Percentiles rank a stretch among this genome's conserved stretches.
Conservation (phyloP, 2,113 vertebrate genomes). For the Rattus rattus region DNA sequence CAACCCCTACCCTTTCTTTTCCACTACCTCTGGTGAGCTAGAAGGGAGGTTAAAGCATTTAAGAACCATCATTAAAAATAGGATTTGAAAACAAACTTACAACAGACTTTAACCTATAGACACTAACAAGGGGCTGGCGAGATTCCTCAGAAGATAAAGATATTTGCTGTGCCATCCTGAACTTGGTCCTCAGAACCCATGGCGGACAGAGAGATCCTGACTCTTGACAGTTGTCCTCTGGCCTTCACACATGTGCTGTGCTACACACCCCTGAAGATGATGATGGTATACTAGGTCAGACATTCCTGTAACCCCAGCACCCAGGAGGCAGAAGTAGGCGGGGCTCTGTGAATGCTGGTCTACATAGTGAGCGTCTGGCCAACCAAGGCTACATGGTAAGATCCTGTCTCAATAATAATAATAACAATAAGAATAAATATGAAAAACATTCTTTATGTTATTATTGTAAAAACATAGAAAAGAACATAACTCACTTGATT, state of each 20-base stretch:
- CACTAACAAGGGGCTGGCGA: neutral
- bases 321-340: neutral
- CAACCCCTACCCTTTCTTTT: too few species aligned
- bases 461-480: neutral
- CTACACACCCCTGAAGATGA: neutral
- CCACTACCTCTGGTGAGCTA: too few species aligned
- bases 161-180: neutral
- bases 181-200: too few species aligned
- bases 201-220: neutral
- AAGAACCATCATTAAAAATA: too few species aligned
- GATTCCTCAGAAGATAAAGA: neutral
- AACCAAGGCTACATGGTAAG: neutral
- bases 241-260: neutral
- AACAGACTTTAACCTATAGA: neutral
- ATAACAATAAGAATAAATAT: neutral
- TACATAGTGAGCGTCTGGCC: neutral
- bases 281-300: neutral
- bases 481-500: neutral
- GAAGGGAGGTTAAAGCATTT: too few species aligned
- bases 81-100: too few species aligned
- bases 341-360: neutral
- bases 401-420: neutral
- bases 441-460: too few species aligned
- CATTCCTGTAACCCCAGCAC: neutral
- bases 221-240: neutral